Base-by-base conservation (phyloP, 2,113 vertebrate genomes). In the Tricholaema leucomelas region DNA sequence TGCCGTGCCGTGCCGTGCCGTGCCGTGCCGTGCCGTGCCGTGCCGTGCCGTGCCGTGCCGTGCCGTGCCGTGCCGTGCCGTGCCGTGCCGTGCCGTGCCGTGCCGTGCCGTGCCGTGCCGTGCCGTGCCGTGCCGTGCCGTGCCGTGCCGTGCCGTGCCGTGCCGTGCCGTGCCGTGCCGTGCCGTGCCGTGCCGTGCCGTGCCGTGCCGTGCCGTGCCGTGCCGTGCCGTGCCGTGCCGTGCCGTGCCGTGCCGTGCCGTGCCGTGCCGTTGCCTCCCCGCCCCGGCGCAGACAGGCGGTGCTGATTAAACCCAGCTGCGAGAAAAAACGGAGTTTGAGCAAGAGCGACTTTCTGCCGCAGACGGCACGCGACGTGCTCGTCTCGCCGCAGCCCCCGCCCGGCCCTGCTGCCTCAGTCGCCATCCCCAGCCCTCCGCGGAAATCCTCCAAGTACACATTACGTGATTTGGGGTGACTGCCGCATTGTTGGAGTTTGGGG, bases 11-110 rank as follows among this genome's bases (percentile, higher is more conserved):
- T 42, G 40, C 40, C 12, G 40, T 42, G 40, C 40, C 12, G 40
- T 42, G n/a, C n/a, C n/a, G n/a, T 12, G 2, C 0, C 6, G 10
- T 36, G 5, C 6, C 40, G 8, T 17, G 19, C 21, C 18, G 40
- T 42, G 40, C 40, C 12, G 40, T 42, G 40, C 40, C 12, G 40
- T 42, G 40, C 40, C 12, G 40, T 42, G 40, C 40, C 12, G 40
- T 42, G n/a, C n/a, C n/a, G n/a, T 12, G 2, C 0, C 6, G 10
- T 36, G 5, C 6, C 40, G 8, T 17, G 19, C 21, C 18, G 40
- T 42, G 40, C 40, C 12, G 40, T 42, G 40, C 40, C 12, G 40
- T 42, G 40, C 40, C 12, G 40, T 42, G 40, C 40, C 12, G 40
- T 42, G n/a, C n/a, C n/a, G n/a, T 12, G 2, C 0, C 6, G 10